Evolutionary conservation across 2,888 invertebrate species (phyloP), one percentile per base, ranked within the genome.

Genomic region (Pammene fasciana): DNA sequence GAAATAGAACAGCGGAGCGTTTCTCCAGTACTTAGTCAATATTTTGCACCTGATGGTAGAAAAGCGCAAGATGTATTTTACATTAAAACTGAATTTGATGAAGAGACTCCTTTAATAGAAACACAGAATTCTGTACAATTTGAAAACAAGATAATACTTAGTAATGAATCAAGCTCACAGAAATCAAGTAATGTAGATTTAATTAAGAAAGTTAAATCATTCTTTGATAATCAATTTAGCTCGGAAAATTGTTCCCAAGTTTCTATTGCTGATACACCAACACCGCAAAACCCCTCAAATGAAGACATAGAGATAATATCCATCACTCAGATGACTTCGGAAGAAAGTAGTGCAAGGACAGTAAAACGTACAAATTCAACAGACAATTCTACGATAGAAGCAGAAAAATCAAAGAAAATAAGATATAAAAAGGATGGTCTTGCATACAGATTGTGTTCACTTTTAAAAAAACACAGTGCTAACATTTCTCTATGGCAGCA

Each of bases 401-500:
- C n/a, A 0, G 75, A 78, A 60, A 83, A 73, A 67, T 72, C 74
- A 16, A 90, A 86, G 74, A 89, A 87, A 65, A 70, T 82, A 0
- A 86, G 81, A 62, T 92, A 88, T 72, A 93, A 91, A 79, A 93
- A 92, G 74, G 89, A 88, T 73, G 93, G 93, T 0, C 71, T 93
- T 43, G 92, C 93, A 36, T 79, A 82, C 71, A 82, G 92, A 46
- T 76, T 94, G 18, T 85, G 89, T 74, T 80, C 75, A 48, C 78
- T 93, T 11, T 74, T 94, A 72, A 90, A 89, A 80, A 90, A 91
- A 78, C 92, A 92, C 78, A 89, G 83, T 67, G 86, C 90, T 0
- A 86, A 83, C 72, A 72, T 90, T 65, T 88, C 89, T 41, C 82
- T 94, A 65, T 94, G 94, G 94, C 88, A 93, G 79, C 94, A 94